Evolutionary conservation across 2,888 invertebrate species (phyloP).

Genomic region (Aspidiotus rigidus): DNA sequence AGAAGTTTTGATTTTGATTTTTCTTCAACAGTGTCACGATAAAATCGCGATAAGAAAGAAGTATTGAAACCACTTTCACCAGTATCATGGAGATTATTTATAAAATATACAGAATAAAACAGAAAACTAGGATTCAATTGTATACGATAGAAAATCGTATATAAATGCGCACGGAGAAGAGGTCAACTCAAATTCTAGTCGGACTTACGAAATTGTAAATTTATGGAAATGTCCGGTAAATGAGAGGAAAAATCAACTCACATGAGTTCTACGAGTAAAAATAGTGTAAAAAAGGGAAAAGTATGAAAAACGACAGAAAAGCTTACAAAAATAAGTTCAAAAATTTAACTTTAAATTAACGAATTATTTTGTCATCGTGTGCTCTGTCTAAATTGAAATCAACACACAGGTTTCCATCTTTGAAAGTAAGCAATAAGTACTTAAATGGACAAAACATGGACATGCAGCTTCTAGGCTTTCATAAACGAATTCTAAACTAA

Average conservation of each 20-base stretch:
- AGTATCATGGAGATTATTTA: no score
- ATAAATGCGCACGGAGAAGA: background rate
- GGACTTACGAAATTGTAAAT: background rate
- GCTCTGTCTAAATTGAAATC: background rate
- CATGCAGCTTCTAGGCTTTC: background rate
- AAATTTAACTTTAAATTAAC: background rate
- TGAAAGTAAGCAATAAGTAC: conserved; percentile 7
- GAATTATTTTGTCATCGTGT: background rate
- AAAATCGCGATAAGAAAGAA: no score
- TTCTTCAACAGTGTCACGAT: no score
- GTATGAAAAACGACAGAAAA: background rate
- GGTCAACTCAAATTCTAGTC: no score
- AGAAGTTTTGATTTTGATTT: no score
- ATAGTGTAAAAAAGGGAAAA: background rate
- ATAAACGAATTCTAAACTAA: conserved; percentile 7
- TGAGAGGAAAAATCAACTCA: conserved; percentile 6
- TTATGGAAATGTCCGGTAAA: background rate
- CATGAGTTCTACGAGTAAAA: background rate
- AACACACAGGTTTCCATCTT: background rate
- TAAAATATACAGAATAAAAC: no score
- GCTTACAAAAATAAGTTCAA: conserved; percentile 11
- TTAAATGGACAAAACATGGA: background rate
- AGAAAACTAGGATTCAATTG: no score
- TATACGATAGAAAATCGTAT: background rate
- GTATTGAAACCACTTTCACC: no score